phyloP scores from a whole-genome alignment of 1,140 invertebrate genomes.

The Aphis gossypii region DNA sequence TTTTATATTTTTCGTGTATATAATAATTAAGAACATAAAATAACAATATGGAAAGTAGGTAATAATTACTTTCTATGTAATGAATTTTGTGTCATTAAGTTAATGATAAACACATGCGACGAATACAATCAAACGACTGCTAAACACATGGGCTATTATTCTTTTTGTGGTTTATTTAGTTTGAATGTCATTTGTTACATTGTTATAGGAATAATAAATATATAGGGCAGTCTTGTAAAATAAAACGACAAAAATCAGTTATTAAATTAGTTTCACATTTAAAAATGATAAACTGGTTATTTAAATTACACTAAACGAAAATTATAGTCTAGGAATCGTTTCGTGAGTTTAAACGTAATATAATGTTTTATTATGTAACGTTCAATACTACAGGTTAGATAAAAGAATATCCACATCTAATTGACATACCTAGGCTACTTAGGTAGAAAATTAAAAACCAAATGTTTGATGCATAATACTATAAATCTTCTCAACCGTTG shows the following conservation, averaged over 20 bases:
- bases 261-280: not conserved
- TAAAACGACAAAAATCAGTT: not conserved
- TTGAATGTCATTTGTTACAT: not conserved
- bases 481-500: slow-evolving; percentile 44
- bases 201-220: not conserved
- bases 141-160: not conserved
- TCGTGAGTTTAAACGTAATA: not conserved
- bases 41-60: not conserved
- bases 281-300: not conserved
- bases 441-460: slow-evolving; percentile 32
- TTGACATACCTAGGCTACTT: not conserved
- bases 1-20: not conserved
- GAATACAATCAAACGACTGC: not conserved
- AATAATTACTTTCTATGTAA: slow-evolving; percentile 16
- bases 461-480: not conserved
- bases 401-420: not conserved
- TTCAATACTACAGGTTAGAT: not conserved
- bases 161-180: slow-evolving; percentile 10
- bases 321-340: not conserved
- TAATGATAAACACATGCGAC: not conserved
- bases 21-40: not conserved
- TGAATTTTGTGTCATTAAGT: not conserved
- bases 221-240: not conserved
- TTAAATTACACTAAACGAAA: not conserved
- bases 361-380: not conserved